Conservation (phyloP, 1,140 invertebrate species). For the Steinernema feltiae region DNA sequence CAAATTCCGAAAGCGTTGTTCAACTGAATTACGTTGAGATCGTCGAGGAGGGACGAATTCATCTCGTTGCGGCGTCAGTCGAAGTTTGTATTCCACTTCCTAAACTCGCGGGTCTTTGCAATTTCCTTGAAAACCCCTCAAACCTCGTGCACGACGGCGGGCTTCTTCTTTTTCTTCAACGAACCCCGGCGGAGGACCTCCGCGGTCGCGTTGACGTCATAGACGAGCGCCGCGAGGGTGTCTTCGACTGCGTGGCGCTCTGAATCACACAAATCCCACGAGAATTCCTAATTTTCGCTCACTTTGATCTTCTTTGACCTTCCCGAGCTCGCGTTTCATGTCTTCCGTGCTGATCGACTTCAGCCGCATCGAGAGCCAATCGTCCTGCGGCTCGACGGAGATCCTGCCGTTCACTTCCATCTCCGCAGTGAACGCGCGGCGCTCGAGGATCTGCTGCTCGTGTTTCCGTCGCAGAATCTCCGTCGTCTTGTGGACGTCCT, state of each 20-base stretch:
- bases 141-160: slow-evolving; percentile 4
- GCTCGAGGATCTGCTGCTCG: slow-evolving; percentile 50
- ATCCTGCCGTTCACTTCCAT: slow-evolving; percentile 57
- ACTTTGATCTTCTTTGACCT: slow-evolving; percentile 52
- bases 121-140: neutral
- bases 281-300: neutral
- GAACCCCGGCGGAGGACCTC: slow-evolving; percentile 52
- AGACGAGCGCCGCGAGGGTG: slow-evolving; percentile 56
- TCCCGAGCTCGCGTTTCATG: slow-evolving; percentile 51
- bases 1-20: slow-evolving; percentile 14
- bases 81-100: slow-evolving; percentile 53
- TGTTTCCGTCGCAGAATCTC: slow-evolving; percentile 50
- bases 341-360: slow-evolving; percentile 55
- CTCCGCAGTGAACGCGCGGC: slow-evolving; percentile 51
- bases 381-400: slow-evolving; percentile 48
- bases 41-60: slow-evolving; percentile 35
- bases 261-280: slow-evolving; percentile 21
- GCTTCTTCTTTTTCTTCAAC: slow-evolving; percentile 38
- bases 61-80: slow-evolving; percentile 52
- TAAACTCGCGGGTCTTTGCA: slow-evolving; percentile 19
- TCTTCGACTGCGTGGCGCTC: slow-evolving; percentile 50
- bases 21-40: slow-evolving; percentile 30
- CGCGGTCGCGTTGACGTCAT: slow-evolving; percentile 58
- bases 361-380: slow-evolving; percentile 51
- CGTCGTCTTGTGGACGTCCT: slow-evolving; percentile 55